These are phyloP conservation scores for Mustelus asterias DNA, from an alignment of 2,113 vertebrate genomes.

Conservation along the genomic window DNA sequence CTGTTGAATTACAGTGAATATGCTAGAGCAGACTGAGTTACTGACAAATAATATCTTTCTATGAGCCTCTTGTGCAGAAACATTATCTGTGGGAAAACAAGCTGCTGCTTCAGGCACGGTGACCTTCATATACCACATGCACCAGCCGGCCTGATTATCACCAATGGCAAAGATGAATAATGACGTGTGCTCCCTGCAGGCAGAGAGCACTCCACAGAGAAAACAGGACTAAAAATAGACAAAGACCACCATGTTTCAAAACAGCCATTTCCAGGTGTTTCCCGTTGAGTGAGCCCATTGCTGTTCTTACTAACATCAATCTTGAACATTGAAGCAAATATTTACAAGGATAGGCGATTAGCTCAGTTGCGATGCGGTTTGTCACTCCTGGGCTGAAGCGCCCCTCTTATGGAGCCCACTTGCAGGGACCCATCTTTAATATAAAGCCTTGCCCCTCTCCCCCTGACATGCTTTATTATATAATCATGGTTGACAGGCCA, in stretches of 20 bases:
- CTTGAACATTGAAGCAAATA: not conserved
- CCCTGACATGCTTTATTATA: not conserved
- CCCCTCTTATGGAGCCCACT: not conserved
- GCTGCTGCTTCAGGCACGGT: not conserved
- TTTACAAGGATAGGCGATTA: not conserved
- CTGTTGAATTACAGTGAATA: not conserved
- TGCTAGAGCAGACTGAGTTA: not conserved
- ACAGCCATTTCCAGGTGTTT: not conserved
- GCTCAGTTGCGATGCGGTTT: not conserved
- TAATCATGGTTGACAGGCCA: not conserved
- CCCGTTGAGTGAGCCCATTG: not conserved
- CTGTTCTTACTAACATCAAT: not conserved
- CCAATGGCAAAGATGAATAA: not conserved
- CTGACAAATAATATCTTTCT: not conserved
- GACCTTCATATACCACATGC: conserved; percentile 9
- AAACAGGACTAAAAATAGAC: conserved; percentile 11
- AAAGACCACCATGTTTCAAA: not conserved
- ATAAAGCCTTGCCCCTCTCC: not conserved
- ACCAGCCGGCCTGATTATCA: conserved; percentile 14
- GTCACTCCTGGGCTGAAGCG: not conserved
- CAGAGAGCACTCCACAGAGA: not conserved
- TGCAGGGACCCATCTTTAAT: not conserved
- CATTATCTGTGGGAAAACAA: not conserved
- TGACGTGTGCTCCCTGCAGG: conserved; percentile 13
- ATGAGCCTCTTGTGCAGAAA: not conserved